Conservation (phyloP, 2,888 invertebrate species). For the Epiperipatus broadwayi region DNA sequence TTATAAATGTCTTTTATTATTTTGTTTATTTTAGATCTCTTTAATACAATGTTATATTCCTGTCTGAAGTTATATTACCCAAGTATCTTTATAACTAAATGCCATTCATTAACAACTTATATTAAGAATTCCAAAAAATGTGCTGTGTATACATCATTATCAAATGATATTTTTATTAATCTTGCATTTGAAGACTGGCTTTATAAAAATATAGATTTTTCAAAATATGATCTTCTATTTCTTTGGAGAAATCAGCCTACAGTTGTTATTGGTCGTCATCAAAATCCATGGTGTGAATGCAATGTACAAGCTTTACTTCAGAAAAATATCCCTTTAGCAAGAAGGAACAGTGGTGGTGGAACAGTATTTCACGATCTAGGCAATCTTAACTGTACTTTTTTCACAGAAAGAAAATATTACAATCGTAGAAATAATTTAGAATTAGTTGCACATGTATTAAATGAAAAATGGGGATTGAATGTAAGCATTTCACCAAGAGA, state of each 20-base stretch:
- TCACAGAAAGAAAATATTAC: constrained; percentile 61
- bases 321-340: constrained; percentile 51
- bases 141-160: constrained; percentile 72
- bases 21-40: too few species aligned
- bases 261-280: constrained; percentile 86
- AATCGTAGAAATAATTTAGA: constrained; percentile 69
- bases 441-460: constrained; percentile 60
- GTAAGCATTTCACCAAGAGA: constrained; percentile 57
- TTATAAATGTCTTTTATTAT: too few species aligned
- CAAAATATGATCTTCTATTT: constrained; percentile 58
- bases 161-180: constrained; percentile 73
- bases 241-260: constrained; percentile 84
- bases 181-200: constrained; percentile 92
- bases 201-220: constrained; percentile 65
- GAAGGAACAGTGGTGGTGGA: constrained; percentile 85
- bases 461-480: constrained; percentile 57
- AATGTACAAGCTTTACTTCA: constrained; percentile 47
- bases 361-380: constrained; percentile 90
- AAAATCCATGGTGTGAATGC: constrained; percentile 87
- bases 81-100: too few species aligned
- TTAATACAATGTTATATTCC: too few species aligned
- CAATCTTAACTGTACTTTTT: constrained; percentile 78
- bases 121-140: constrained; percentile 27
- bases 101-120: too few species aligned
- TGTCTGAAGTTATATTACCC: too few species aligned